Evolutionary conservation across 2,888 invertebrate species (phyloP), one percentile per base, ranked within the genome.

Genomic region (Tetranychus piercei): DNA sequence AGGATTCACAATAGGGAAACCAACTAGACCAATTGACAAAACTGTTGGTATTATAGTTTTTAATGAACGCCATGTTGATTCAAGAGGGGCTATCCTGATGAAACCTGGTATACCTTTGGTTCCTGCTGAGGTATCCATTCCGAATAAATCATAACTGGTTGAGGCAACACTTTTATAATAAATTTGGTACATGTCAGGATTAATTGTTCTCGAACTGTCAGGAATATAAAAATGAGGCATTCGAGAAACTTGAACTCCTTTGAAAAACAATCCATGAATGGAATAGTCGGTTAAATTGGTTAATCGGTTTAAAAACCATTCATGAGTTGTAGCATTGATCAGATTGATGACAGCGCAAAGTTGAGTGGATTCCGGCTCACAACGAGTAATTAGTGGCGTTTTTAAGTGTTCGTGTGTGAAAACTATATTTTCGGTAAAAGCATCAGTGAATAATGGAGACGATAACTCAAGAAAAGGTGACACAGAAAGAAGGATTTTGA

Each of bases 1-100:
- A 0, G 94, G 92, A 85, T 95, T 88, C 70, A 94, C 87, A 80
- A 94, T 94, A 0, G 94, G 94, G 82, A 90, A 95, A 0, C 96
- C 96, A 73, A 92, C 88, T 34, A 94, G 87, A 0, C 94, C 94
- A 78, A 94, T 90, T 0, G 89, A 90, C 34, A 94, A 83, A 75
- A 92, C 89, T 8, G 92, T 90, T 0, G 94, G 92, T 79, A 96
- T 89, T 0, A 95, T 88, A 9, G 88, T 87, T 77, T 87, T 86
- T 22, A 93, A 83, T 70, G 80, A 78, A 73, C 88, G 88, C 96
- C 96, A 96, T 0, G 89, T 88, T 0, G 94, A 91, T 77, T 91
- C 88, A 74, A 91, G 89, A 0, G 91, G 89, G 1, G 93, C 90
- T 45, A 94, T 83, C 0, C 91, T 89, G 0, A 94, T 88, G 81